Percentiles rank a stretch among this genome's conserved stretches.
These are phyloP conservation scores for Catocala sponsa DNA, from an alignment of 2,888 invertebrate species.

Conservation along the genomic window DNA sequence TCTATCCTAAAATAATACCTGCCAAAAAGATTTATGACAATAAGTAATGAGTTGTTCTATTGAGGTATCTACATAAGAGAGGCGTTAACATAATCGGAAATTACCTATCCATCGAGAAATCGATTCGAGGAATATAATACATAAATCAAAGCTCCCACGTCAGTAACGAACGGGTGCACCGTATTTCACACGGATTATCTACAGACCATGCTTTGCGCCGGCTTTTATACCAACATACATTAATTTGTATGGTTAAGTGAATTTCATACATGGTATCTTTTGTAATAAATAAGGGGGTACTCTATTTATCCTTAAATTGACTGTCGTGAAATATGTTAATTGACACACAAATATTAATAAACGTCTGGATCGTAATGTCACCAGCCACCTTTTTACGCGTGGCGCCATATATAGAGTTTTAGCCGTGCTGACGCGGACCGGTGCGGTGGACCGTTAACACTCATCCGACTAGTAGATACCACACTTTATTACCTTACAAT, in stretches of 20 bases:
- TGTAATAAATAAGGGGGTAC: constrained; percentile 5
- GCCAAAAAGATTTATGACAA: constrained; percentile 2
- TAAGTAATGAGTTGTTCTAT: neutral
- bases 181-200: constrained; percentile 53
- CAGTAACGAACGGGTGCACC: constrained; percentile 33
- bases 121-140: constrained; percentile 49
- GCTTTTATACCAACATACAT: constrained; percentile 31
- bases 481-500: constrained; percentile 51
- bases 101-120: constrained; percentile 31
- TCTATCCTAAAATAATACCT: neutral
- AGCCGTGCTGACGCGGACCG: constrained; percentile 36
- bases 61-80: neutral
- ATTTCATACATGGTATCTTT: neutral
- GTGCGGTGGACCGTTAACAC: constrained; percentile 49
- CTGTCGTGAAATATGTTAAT: constrained; percentile 47
- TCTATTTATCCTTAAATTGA: constrained; percentile 39
- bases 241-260: constrained; percentile 30
- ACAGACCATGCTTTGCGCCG: constrained; percentile 14
- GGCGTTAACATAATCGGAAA: constrained; percentile 20
- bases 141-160: constrained; percentile 63
- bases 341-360: constrained; percentile 51
- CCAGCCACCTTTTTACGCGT: constrained; percentile 45
- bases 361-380: constrained; percentile 39
- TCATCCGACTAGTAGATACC: constrained; percentile 45
- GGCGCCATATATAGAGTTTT: constrained; percentile 48